Base-by-base conservation (phyloP, 2,888 invertebrate species). In the Philereme transversata region DNA sequence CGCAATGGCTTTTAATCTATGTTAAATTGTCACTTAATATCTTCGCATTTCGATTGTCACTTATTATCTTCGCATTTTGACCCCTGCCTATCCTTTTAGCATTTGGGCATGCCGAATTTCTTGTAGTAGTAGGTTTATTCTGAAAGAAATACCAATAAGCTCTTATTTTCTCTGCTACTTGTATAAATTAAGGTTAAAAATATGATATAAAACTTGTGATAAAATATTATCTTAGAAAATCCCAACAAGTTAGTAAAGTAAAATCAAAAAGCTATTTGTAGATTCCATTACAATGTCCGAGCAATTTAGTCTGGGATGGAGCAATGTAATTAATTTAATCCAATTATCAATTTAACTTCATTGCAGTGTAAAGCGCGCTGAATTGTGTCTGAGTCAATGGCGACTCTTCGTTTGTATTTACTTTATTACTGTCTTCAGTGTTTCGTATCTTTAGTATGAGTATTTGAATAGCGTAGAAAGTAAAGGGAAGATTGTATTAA, bases 291-390 rank as follows among this genome's bases (percentile, higher is more conserved):
- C 7, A 54, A 51, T 46, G 40, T 36, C 50, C 38, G 51, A 34
- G 33, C 45, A 41, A 49, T 60, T 41, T 45, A 34, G 38, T 49
- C 35, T 48, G 43, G 5, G 56, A 69, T 62, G 63, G 70, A 73
- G 68, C 69, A 69, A 62, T 59, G 52, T 71, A 76, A 76, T 75
- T 73, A 76, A 76, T 76, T 73, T 67, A 74, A 70, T 73, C 64
- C 67, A 72, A 76, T 74, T 70, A 74, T 63, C 71, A 68, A 72
- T 71, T 68, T 70, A 69, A 53, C 62, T 62, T 63, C 60, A 60
- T 54, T 64, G 38, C 49, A 56, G 11, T 43, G 40, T 43, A 57
- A 22, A 54, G 53, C 57, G 8, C 54, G 6, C 45, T 56, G 33
- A 54, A 56, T 52, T 33, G 34, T 9, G 54, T 54, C 62, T 56